Evolutionary conservation across 2,113 vertebrate genomes (phyloP).

Genomic region (Phrynocephalus versicolor): DNA sequence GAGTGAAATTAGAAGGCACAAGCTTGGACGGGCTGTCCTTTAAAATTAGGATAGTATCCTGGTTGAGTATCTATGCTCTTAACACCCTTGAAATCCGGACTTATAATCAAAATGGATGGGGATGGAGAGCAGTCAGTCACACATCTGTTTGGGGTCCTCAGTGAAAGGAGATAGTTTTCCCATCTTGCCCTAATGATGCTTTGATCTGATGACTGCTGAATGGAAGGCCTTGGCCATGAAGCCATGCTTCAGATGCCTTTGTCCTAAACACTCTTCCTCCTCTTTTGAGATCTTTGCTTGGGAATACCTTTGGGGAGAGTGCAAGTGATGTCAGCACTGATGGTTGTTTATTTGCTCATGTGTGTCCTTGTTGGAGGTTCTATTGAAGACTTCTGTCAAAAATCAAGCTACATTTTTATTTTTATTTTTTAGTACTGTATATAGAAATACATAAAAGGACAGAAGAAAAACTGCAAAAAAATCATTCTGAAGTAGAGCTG

Average conservation of each 20-base stretch:
- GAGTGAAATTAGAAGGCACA: too few species aligned
- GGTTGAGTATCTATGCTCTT: not conserved
- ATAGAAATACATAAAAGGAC: too few species aligned
- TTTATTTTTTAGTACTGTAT: too few species aligned
- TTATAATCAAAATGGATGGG: not conserved
- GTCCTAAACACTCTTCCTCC: not conserved
- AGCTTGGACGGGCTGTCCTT: not conserved
- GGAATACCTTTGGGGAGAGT: not conserved
- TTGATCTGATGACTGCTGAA: not conserved
- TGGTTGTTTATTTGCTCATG: not conserved
- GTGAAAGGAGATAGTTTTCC: not conserved
- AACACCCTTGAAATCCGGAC: not conserved
- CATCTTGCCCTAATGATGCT: not conserved
- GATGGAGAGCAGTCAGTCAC: not conserved
- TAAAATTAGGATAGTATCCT: not conserved
- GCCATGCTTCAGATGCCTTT: not conserved
- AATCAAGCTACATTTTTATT: too few species aligned
- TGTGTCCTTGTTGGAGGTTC: not conserved
- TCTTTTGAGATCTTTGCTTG: not conserved
- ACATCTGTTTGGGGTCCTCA: not conserved
- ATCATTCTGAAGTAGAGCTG: constrained; percentile 22
- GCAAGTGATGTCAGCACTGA: not conserved
- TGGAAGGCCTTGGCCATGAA: not conserved
- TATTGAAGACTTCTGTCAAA: not conserved
- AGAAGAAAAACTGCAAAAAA: too few species aligned